Base-by-base conservation (phyloP, 2,113 vertebrate species). In the Proteles cristata region DNA sequence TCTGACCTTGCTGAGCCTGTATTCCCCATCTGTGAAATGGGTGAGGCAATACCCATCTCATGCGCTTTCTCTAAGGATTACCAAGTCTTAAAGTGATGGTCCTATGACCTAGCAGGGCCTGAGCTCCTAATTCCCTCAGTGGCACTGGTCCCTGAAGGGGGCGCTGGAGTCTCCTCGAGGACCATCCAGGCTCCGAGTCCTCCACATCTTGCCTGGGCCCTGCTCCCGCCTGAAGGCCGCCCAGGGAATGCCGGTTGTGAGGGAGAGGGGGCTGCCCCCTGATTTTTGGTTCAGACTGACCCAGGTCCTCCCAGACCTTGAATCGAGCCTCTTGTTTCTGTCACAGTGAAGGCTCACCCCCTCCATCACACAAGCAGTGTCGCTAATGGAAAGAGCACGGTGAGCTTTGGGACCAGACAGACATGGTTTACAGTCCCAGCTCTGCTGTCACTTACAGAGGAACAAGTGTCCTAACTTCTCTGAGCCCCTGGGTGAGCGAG, bases 141-240 rank as follows among this genome's bases (percentile, higher is more conserved):
- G 3, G 2, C 25, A 33, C 31, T 12, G 65, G 16, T 5, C 31
- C n/a, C 61, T 8, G 7, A 76, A 58, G 11, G 15, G 33, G 8
- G 28, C 6, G 4, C n/a, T 28, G 23, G 35, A 66, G 50, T 9
- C 26, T 95, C 39, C 69, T 43, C 0, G 11, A 80, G 74, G 48
- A 68, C 25, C 14, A 0, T 25, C 35, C 2, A 5, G 3, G 2
- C 14, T 61, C 17, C 3, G 2, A 4, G 43, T 58, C n/a, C 26
- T 74, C 17, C 4, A 17, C 26, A 2, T 39, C 15, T 83, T 83
- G n/a, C 50, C 58, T 66, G 71, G 48, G n/a, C 1, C 12, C 10
- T 48, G 16, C 7, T 15, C 50, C 25, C 4, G 21, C 4, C 12
- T 85, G 53, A 33, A 93, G 45, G n/a, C 48, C 21, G 61, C n/a